Evolutionary conservation across 92 coral and sea anemone species (phyloP).

Genomic region (Zoanthus gigantus): DNA sequence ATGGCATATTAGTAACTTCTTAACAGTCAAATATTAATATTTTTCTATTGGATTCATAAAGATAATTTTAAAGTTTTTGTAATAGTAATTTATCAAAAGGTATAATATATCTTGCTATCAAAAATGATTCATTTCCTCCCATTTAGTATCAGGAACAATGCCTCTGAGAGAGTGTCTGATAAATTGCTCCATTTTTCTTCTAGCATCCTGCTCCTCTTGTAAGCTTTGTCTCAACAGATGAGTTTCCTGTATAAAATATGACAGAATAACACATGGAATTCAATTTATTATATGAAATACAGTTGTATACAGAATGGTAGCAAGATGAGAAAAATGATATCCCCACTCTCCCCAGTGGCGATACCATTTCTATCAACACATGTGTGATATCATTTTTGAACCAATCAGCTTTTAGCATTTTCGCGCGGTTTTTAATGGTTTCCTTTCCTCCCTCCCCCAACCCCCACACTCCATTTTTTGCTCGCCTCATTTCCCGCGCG

Average conservation of each 20-base stretch:
- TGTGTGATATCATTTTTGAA: no score
- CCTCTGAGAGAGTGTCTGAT: constrained; percentile 83
- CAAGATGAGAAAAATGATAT: no score
- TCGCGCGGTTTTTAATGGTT: no score
- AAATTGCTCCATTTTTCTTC: constrained; percentile 90
- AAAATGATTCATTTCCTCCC: constrained; percentile 86
- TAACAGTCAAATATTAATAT: background rate
- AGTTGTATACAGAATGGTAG: no score
- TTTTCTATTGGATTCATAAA: background rate
- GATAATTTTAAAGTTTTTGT: background rate
- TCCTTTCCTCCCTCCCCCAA: no score
- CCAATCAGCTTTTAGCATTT: no score
- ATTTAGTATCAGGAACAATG: constrained; percentile 86
- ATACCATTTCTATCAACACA: no score
- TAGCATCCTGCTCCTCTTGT: constrained; percentile 82
- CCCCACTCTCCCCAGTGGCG: no score
- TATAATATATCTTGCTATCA: constrained; percentile 32
- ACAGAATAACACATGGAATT: background rate
- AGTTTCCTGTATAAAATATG: constrained; percentile 71
- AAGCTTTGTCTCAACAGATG: constrained; percentile 79
- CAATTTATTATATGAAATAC: no score
- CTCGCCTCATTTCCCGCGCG: no score
- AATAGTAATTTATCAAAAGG: constrained; percentile 28
- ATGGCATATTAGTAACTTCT: background rate
- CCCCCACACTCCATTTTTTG: no score